Evolutionary conservation across 30 jellyfish, hydroid and myxozoan genomes (phyloP), one percentile per base, ranked within the genome.

Genomic region (Sanderia malayensis): DNA sequence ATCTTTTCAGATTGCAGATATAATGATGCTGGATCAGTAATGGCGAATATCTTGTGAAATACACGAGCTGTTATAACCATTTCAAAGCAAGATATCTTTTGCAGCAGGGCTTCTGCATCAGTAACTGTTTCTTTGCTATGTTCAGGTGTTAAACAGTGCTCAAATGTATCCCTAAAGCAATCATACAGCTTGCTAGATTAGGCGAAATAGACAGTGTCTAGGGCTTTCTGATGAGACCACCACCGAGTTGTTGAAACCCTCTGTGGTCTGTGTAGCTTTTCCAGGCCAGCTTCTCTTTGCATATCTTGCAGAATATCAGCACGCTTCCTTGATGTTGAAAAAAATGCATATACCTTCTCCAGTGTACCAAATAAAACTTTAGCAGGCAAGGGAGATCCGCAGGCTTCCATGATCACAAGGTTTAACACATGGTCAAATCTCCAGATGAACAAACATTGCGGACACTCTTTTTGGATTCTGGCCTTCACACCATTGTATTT

Each of bases 321-420:
- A 1, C 84, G 57, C 61, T 68, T 80, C 44, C 92, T 49, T 8
- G 84, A 67, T 23, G 84, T 23, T 27, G 84, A 80, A 44, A 80
- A 65, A 37, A 80, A 68, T 3, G 61, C 25, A 67, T 80, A 67
- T 4, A 66, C 69, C 79, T 80, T 45, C 61, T 80, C 92, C 46
- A 67, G 84, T 26, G 71, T 41, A 0, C 83, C 83, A 67, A 80
- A 80, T 46, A 67, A 69, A 21, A 25, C 28, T 62, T 46, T 60
- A 8, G 84, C 78, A 2, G 84, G 46, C 29, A 80, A 29, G 18
- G 70, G 68, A 27, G 84, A 80, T 21, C 83, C 70, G 34, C 84
- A 80, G 8, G 79, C 85, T 66, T 80, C 92, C 92, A 80, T 53
- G 58, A 80, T 80, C 37, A 80, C 85, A 18, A 80, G 84, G 71